phyloP scores from a whole-genome alignment of 2,888 invertebrate genomes.

The Latrodectus hesperus region DNA sequence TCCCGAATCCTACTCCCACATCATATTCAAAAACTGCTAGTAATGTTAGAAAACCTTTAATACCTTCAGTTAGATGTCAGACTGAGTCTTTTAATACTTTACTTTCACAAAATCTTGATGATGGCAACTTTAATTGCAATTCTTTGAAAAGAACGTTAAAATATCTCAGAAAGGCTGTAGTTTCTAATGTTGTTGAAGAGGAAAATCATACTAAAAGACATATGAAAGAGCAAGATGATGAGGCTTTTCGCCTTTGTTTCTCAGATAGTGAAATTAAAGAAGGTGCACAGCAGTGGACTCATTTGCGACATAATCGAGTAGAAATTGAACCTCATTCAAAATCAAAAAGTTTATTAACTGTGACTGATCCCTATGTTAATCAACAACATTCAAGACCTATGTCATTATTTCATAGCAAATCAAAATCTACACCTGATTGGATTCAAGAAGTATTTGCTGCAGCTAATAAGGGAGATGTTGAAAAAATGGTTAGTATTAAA shows the following conservation, averaged over 20 bases:
- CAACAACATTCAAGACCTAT: conserved; percentile 21
- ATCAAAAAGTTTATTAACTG: conserved; percentile 53
- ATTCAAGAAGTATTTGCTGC: conserved; percentile 74
- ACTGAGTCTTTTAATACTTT: conserved; percentile 37
- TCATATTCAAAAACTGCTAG: conserved; percentile 4
- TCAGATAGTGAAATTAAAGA: conserved; percentile 69
- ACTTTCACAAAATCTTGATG: conserved; percentile 36
- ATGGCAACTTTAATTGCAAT: conserved; percentile 52
- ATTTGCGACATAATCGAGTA: conserved; percentile 37
- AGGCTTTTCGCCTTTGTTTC: conserved; percentile 65
- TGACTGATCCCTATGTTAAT: conserved; percentile 17
- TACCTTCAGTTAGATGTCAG: conserved; percentile 20
- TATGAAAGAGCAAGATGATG: conserved; percentile 40
- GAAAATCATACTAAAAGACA: conserved; percentile 36
- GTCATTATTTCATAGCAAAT: conserved; percentile 33
- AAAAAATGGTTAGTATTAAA: conserved; percentile 73
- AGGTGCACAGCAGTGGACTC: conserved; percentile 43
- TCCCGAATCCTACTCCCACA: conserved; percentile 8
- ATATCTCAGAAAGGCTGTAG: conserved; percentile 63
- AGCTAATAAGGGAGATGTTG: conserved; percentile 74
- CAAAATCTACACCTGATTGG: conserved; percentile 74
- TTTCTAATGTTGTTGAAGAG: conserved; percentile 53
- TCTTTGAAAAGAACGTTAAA: conserved; percentile 67
- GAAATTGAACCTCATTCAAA: conserved; percentile 38
- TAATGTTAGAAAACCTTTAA: conserved; percentile 15